Base-by-base conservation (phyloP, 2,113 vertebrate species). In the Aegithalos caudatus region DNA sequence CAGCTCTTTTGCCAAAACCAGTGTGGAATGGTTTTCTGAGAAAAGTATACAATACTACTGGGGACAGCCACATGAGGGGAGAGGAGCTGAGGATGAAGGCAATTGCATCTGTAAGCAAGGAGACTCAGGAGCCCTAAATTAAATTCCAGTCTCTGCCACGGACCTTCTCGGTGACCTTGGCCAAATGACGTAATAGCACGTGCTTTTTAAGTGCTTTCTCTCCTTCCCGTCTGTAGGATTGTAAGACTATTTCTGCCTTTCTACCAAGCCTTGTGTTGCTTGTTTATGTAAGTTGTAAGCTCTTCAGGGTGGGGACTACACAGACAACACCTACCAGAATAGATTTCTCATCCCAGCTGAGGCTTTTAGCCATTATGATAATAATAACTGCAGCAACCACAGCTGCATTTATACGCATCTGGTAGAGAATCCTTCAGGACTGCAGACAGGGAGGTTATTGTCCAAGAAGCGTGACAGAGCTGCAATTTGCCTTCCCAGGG, bases 371-470 rank as follows among this genome's bases (percentile, higher is more conserved):
- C 70, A 77, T 91, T 62, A 60, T 37, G 47, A 51, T 89, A 71
- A 92, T 80, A 91, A 51, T n/a, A 95, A 94, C 78, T 88, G 92
- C 54, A 76, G 53, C 69, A 90, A 91, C 91, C 84, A 90, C 87
- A 95, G 89, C 91, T 94, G 81, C 86, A 87, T 65, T 92, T 91
- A 87, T 40, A 91, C 21, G 11, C 93, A 95, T 95, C 91, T 96
- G 93, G 84, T 35, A 45, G 61, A 82, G 53, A 89, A 64, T 79
- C 81, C 89, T 85, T 58, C n/a, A 92, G 81, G 86, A 82, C 48
- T 76, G 73, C 81, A 94, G 87, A 87, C 70, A 95, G 81, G 48
- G 58, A 95, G 38, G 28, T 50, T 78, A 51, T 60, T 95, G 89
- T 92, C 78, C 71, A 45, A 82, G 74, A 91, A 31, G 50, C 57